Conservation (phyloP, 2,888 invertebrate genomes). For the Drosophila dives region DNA sequence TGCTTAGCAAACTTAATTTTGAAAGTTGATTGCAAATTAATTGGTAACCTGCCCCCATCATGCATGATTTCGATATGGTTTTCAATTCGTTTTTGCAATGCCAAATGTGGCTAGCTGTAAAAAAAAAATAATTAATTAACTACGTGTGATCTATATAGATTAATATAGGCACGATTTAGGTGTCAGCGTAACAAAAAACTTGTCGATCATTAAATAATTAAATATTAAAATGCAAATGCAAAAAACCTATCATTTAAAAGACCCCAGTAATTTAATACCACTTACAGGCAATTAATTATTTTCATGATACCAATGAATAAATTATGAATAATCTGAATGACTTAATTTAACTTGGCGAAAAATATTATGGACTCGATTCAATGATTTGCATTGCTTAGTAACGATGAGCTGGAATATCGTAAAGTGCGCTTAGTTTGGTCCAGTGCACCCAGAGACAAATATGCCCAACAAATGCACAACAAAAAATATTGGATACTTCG, state of each 20-base stretch:
- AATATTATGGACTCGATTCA: conserved; percentile 14
- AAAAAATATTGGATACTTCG: background rate
- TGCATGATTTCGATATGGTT: conserved; percentile 32
- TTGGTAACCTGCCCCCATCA: conserved; percentile 54
- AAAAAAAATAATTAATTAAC: conserved; percentile 6
- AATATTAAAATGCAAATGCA: background rate
- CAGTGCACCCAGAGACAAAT: conserved; percentile 10
- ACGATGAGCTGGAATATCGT: background rate
- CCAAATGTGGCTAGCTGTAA: conserved; percentile 25
- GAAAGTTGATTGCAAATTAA: conserved; percentile 81
- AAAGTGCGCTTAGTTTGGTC: conserved; percentile 16
- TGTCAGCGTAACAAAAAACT: background rate
- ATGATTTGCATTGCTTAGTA: conserved; percentile 29
- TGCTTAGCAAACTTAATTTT: conserved; percentile 59
- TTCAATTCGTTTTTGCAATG: conserved; percentile 33
- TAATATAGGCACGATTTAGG: conserved; percentile 9
- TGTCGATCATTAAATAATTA: background rate
- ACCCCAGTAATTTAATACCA: background rate
- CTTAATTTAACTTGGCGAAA: background rate
- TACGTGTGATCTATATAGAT: conserved; percentile 9
- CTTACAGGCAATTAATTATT: conserved; percentile 13
- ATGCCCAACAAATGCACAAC: background rate
- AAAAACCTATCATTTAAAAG: background rate
- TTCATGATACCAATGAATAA: conserved; percentile 7
- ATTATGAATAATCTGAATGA: conserved; percentile 10